Percentiles rank a stretch among this genome's conserved stretches.
Conservation (phyloP, 2,797 vertebrate species). For the Carapus acus region DNA sequence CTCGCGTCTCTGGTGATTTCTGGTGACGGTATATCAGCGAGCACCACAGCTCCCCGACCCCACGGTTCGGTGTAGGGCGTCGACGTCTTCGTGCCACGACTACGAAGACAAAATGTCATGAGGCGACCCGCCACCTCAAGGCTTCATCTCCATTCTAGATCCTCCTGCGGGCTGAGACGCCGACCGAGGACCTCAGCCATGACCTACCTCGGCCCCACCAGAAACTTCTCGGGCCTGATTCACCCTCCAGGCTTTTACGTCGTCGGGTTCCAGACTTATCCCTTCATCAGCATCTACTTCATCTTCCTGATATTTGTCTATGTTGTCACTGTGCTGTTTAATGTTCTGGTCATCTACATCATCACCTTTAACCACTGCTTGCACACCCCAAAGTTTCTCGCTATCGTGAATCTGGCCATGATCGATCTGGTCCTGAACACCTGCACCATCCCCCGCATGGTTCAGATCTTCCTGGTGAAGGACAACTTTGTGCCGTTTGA, state of each 20-base stretch:
- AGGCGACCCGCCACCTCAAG: too few relatives aligned
- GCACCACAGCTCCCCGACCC: too few relatives aligned
- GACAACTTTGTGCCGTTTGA: slow-evolving; percentile 64
- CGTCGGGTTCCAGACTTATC: slow-evolving; percentile 48
- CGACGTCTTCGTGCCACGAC: too few relatives aligned
- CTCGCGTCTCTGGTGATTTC: slow-evolving; percentile 27
- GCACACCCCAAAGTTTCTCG: slow-evolving; percentile 65
- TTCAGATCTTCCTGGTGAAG: slow-evolving; percentile 55
- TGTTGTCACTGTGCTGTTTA: slow-evolving; percentile 53
- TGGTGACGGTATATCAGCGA: slow-evolving; percentile 12
- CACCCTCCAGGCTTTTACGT: slow-evolving; percentile 67
- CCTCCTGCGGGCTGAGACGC: too few relatives aligned
- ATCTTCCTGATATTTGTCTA: slow-evolving; percentile 62
- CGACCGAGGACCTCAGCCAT: too few relatives aligned
- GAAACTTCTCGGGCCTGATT: slow-evolving; percentile 27
- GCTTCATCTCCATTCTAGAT: too few relatives aligned
- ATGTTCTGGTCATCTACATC: slow-evolving; percentile 53
- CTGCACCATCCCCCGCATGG: slow-evolving; percentile 60
- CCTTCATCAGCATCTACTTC: slow-evolving; percentile 52
- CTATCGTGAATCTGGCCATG: slow-evolving; percentile 62
- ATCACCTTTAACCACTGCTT: slow-evolving; percentile 48
- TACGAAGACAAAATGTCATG: background rate
- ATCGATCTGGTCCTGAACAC: slow-evolving; percentile 59
- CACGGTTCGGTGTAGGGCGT: too few relatives aligned
- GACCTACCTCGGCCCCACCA: too few relatives aligned